Evolutionary conservation across 1,140 invertebrate genomes (phyloP), one percentile per base, ranked within the genome.

Genomic region (Pteromalus puparum): DNA sequence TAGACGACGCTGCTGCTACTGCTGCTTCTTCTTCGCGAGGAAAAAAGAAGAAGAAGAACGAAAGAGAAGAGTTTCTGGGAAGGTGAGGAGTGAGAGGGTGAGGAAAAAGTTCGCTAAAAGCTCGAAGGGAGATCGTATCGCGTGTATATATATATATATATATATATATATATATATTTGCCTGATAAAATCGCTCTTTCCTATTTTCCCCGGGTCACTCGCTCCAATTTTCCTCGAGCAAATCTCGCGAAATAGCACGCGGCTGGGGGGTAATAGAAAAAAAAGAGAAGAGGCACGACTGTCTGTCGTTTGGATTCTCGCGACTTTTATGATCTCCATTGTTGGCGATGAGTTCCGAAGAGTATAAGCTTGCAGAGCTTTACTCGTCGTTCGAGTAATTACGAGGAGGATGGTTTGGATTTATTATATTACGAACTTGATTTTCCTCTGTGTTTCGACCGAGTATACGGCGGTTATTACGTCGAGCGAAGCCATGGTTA

Each of bases 91-190:
- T n/a, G n/a, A n/a, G n/a, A n/a, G n/a, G n/a, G n/a, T n/a, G 53
- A 18, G 18, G 30, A 46, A 81, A 48, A 81, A 73, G 26, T 81
- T 53, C 9, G n/a, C 13, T 81, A 53, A 81, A 81, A 34, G 46
- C 53, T 30, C 26, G 26, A 5, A 53, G 48, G 21, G 18, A 30
- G 42, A 81, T 73, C 68, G 68, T 73, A 81, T 82, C 70, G 53
- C 18, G 6, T 42, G 9, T 42, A 67, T 75, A 75, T 82, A 75
- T 75, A 67, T 75, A 75, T 82, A 75, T 75, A 67, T 75, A 75
- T 82, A 75, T 75, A 67, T 75, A 75, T 82, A 75, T 75, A 30
- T 30, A 67, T 75, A 75, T 82, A 75, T 75, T 75, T 82, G 70
- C 48, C 42, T 75, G 81, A 82, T 82, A 82, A 75, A 75, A 82